Evolutionary conservation across 2,888 invertebrate genomes (phyloP).

Genomic region (Watsonalla binaria): DNA sequence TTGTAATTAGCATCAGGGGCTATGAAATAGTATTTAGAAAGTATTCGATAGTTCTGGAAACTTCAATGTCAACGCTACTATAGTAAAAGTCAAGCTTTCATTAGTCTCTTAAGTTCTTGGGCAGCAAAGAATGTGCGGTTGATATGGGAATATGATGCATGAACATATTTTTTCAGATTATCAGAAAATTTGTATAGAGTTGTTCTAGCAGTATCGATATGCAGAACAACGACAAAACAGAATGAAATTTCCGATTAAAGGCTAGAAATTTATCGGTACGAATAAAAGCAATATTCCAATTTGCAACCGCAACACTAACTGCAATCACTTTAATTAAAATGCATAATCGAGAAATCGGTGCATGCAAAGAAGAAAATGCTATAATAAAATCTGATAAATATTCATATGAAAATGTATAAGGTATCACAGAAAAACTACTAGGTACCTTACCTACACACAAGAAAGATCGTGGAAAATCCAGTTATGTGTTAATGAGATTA

Average conservation of each 20-base stretch:
- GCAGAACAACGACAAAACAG: too few species aligned
- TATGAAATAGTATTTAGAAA: slow-evolving; percentile 12
- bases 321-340: too few species aligned
- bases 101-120: neutral
- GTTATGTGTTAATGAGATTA: neutral
- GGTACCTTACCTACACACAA: neutral
- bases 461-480: neutral
- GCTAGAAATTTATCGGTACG: too few species aligned
- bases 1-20: slow-evolving; percentile 22
- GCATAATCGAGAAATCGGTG: neutral
- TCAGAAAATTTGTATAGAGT: too few species aligned
- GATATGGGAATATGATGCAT: too few species aligned
- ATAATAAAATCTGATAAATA: neutral
- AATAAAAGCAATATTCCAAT: too few species aligned
- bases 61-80: neutral
- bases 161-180: too few species aligned
- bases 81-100: neutral
- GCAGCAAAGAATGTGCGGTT: too few species aligned
- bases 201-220: too few species aligned
- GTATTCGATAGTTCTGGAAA: neutral
- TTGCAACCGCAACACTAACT: too few species aligned
- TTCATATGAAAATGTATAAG: neutral
- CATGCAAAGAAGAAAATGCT: neutral
- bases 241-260: too few species aligned
- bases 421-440: too few species aligned